phyloP scores from a whole-genome alignment of 2,888 invertebrate species.

The Lithophane semibrunnea region DNA sequence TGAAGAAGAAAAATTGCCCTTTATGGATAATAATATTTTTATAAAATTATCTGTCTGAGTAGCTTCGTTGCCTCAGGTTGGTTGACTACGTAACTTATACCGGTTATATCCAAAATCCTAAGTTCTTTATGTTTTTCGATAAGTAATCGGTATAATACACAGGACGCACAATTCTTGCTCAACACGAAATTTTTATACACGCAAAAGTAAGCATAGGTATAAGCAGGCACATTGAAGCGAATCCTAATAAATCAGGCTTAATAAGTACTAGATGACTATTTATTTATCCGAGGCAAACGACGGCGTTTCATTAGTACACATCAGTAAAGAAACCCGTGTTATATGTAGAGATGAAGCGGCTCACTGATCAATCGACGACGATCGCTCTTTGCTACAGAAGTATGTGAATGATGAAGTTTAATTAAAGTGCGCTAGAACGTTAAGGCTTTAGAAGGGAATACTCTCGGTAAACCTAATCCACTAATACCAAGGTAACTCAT shows the following conservation, averaged over 20 bases:
- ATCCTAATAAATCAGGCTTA: slow-evolving; percentile 18
- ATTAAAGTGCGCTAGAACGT: slow-evolving; percentile 61
- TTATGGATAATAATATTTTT: slow-evolving; percentile 13
- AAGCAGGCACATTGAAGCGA: background rate
- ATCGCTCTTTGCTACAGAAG: slow-evolving; percentile 54
- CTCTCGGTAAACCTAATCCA: slow-evolving; percentile 25
- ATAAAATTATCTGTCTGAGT: slow-evolving; percentile 22
- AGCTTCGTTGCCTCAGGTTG: slow-evolving; percentile 10
- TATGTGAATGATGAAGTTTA: slow-evolving; percentile 58
- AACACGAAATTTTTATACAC: background rate
- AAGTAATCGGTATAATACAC: background rate
- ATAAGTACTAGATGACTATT: slow-evolving; percentile 13
- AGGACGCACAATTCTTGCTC: background rate
- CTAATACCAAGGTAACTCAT: slow-evolving; percentile 15
- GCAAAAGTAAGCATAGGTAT: background rate
- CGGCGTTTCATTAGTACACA: slow-evolving; percentile 29
- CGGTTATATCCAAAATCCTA: background rate
- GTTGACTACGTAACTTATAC: slow-evolving; percentile 3
- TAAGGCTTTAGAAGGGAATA: slow-evolving; percentile 37
- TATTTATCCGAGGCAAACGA: slow-evolving; percentile 26
- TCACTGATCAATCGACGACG: slow-evolving; percentile 56
- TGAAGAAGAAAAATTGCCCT: background rate
- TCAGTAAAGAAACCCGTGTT: slow-evolving; percentile 32
- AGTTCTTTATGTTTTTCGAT: background rate
- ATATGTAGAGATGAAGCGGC: slow-evolving; percentile 34